Evolutionary conservation across 2,888 invertebrate species (phyloP).

Genomic region (Tubulanus polymorphus): DNA sequence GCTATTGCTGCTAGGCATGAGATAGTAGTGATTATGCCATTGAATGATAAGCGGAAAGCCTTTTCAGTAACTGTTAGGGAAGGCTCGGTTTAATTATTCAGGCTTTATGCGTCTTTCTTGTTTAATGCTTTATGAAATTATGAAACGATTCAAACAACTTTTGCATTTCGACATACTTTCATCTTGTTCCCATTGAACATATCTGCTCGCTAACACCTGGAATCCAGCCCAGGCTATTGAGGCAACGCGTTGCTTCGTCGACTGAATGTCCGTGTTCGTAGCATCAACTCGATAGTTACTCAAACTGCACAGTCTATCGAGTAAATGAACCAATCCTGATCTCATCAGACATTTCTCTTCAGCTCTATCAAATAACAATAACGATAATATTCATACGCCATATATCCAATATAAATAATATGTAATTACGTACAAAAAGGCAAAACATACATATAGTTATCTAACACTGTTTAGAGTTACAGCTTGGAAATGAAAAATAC

Average conservation of each 20-base stretch:
- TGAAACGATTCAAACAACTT: conserved; percentile 1
- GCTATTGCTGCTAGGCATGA: too few species aligned
- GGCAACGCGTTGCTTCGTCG: conserved; percentile 44
- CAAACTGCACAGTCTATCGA: conserved; percentile 51
- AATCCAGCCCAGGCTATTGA: conserved; percentile 55
- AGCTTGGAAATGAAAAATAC: too few species aligned
- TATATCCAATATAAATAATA: not conserved
- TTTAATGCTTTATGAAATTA: too few species aligned
- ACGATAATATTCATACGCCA: too few species aligned
- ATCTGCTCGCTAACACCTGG: conserved; percentile 51
- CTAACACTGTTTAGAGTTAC: too few species aligned
- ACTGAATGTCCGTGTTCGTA: conserved; percentile 33
- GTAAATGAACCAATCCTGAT: conserved; percentile 49
- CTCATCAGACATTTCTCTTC: conserved; percentile 52
- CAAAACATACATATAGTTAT: too few species aligned
- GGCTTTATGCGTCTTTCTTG: too few species aligned
- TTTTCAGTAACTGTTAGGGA: too few species aligned
- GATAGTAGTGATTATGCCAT: too few species aligned
- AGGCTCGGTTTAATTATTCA: too few species aligned
- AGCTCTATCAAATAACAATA: conserved; percentile 30
- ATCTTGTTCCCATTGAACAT: conserved; percentile 53
- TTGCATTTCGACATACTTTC: conserved; percentile 45
- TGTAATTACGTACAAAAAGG: too few species aligned
- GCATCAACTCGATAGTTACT: conserved; percentile 36
- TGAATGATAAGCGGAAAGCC: too few species aligned